These are phyloP conservation scores for Agrilus cyanescens DNA, from an alignment of 2,888 invertebrate genomes.

Conservation along the genomic window DNA sequence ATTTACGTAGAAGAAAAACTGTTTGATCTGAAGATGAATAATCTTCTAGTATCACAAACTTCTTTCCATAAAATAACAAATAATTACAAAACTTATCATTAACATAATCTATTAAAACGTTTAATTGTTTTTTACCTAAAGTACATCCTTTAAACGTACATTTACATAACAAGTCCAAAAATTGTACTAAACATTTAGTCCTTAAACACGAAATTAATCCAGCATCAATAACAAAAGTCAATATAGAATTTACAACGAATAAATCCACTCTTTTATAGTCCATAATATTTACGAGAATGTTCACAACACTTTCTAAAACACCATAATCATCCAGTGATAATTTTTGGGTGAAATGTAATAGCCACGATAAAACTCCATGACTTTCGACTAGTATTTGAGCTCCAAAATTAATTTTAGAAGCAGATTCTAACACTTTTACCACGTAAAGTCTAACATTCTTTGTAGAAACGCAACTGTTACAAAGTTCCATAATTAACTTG, in stretches of 20 bases:
- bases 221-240: conserved; percentile 10
- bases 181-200: conserved; percentile 4
- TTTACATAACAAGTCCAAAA: conserved; percentile 15
- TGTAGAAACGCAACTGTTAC: conserved; percentile 51
- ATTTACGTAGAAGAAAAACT: too few species aligned
- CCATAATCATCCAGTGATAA: not conserved
- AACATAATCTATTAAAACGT: conserved; percentile 21
- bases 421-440: conserved; percentile 49
- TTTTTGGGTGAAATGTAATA: conserved; percentile 36
- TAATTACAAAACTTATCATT: conserved; percentile 29
- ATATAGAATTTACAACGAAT: conserved; percentile 8
- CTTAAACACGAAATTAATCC: conserved; percentile 3
- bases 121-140: conserved; percentile 11
- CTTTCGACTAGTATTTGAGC: conserved; percentile 52
- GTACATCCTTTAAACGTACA: conserved; percentile 8
- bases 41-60: conserved; percentile 8
- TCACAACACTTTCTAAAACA: too few species aligned
- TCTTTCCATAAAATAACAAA: conserved; percentile 28
- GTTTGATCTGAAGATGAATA: too few species aligned
- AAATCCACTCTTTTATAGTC: not conserved
- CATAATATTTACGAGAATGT: too few species aligned
- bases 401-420: conserved; percentile 52
- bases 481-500: conserved; percentile 65
- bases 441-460: conserved; percentile 50
- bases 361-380: conserved; percentile 62